Evolutionary conservation across 2,888 invertebrate species (phyloP), one percentile per base, ranked within the genome.

Genomic region (Heliconius hortense): DNA sequence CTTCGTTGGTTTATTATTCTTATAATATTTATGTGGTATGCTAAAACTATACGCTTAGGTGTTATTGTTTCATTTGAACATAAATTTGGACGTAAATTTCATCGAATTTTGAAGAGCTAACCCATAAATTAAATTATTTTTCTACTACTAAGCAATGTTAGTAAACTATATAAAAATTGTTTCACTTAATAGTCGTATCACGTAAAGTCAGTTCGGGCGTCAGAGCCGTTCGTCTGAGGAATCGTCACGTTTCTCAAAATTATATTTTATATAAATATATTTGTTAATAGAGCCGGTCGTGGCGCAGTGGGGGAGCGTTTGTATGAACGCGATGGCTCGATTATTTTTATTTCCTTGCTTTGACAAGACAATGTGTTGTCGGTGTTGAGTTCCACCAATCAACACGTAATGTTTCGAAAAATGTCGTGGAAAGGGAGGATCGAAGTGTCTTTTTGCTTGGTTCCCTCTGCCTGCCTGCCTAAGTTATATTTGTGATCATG

Each of bases 211-310:
- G 48, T 68, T 68, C 21, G 53, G 43, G 5, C 28, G 53, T 26
- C 53, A 68, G 68, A 68, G 68, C 68, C 68, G 28, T 11, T 28
- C 11, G 43, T 26, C 24, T 53, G 21, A 53, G 28, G 18, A 26
- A 68, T 68, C 8, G 68, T 68, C 68, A 68, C 68, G 68, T 68
- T 26, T 60, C 15, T n/a, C 11, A 24, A 53, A n/a, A 68, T 28
- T 28, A 53, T 53, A 53, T 31, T 68, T 68, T 26, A 53, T 53
- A 68, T 53, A 24, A 68, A 43, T 53, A 26, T 28, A 48, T 11
- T 48, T 43, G 28, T 56, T n/a, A 56, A 56, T 56, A 56, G 10
- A 56, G 7, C 2, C 48, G 18, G 15, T 15, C 15, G 43, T 43
- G 43, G 13, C 11, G 13, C 15, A 43, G 43, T 43, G 43, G 43